Percentiles rank a stretch among this genome's conserved stretches.
Conservation (phyloP, 2,888 invertebrate genomes). For the Heliconius sara region DNA sequence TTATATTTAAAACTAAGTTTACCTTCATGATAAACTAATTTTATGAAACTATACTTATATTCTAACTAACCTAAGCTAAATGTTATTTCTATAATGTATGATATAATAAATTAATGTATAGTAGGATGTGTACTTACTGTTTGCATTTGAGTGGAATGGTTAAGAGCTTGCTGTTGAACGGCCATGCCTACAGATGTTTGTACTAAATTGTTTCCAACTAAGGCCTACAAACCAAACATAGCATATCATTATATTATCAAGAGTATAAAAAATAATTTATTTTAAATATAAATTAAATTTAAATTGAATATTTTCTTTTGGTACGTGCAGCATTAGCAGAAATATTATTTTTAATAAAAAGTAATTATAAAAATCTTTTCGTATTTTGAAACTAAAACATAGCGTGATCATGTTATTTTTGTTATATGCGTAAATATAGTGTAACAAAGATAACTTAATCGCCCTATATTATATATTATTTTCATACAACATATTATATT, state of each 20-base stretch:
- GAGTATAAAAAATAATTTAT: no score
- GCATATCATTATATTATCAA: neutral
- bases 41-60: neutral
- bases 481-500: no score
- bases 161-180: constrained; percentile 62
- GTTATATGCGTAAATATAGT: no score
- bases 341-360: no score
- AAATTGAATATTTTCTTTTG: no score
- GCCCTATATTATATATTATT: no score
- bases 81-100: neutral
- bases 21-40: neutral
- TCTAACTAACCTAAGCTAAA: neutral
- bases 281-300: no score
- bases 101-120: neutral
- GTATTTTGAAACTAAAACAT: neutral
- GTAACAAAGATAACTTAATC: no score
- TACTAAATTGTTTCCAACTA: constrained; percentile 69
- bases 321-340: no score
- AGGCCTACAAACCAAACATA: constrained; percentile 53
- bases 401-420: neutral
- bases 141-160: constrained; percentile 65
- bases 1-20: neutral
- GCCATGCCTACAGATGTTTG: constrained; percentile 75
- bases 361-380: neutral
- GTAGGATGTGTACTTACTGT: constrained; percentile 60